phyloP scores from a whole-genome alignment of 2,113 vertebrate genomes.

The Aspiorhynchus laticeps region DNA sequence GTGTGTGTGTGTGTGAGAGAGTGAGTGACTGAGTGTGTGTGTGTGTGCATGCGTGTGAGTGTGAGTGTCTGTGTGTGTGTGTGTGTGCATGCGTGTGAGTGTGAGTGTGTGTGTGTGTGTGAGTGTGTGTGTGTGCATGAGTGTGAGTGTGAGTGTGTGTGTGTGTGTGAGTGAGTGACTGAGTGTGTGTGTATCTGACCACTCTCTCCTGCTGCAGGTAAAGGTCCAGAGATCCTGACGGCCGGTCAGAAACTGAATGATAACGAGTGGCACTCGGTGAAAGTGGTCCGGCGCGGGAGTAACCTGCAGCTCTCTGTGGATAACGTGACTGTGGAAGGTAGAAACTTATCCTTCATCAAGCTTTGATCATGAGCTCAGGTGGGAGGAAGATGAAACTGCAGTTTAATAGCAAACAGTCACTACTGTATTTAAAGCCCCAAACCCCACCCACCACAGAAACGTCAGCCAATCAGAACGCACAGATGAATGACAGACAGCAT shows the following conservation, averaged over 20 bases:
- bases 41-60: no score
- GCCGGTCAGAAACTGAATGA: constrained; percentile 93
- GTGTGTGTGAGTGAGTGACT: neutral
- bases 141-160: no score
- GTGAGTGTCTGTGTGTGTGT: no score
- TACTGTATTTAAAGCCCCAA: neutral
- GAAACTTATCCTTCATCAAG: constrained; percentile 3
- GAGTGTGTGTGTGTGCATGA: no score
- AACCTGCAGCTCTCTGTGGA: constrained; percentile 91
- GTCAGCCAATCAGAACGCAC: neutral
- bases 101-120: no score
- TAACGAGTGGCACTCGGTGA: constrained; percentile 92
- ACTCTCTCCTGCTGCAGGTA: constrained; percentile 77
- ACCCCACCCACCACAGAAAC: neutral
- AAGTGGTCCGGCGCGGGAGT: constrained; percentile 85
- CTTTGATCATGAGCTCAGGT: no score
- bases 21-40: no score
- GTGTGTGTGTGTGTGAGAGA: no score
- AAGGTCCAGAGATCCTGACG: constrained; percentile 88
- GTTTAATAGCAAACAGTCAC: neutral
- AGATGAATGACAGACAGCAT: neutral
- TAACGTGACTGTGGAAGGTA: constrained; percentile 91
- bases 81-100: no score
- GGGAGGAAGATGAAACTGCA: no score
- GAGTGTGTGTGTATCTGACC: constrained; percentile 55